Evolutionary conservation across 1,140 invertebrate genomes (phyloP).

Genomic region (Drosophila obscura): DNA sequence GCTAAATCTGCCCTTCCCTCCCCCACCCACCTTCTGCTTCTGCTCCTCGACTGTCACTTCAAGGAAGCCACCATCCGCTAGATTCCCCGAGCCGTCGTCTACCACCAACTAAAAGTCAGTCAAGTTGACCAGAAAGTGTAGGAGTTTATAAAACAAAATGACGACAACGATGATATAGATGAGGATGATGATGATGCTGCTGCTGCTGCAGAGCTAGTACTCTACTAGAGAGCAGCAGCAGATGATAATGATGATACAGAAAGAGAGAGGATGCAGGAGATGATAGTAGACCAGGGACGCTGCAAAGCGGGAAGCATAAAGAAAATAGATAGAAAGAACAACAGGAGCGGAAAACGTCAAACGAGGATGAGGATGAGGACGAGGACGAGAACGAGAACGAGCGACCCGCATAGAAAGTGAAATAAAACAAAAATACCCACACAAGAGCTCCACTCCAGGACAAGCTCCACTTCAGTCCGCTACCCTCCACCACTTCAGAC

Average conservation of each 20-base stretch:
- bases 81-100: not conserved
- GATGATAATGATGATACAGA: slow-evolving; percentile 4
- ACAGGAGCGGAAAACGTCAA: slow-evolving; percentile 11
- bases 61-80: too few species aligned
- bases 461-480: slow-evolving; percentile 1
- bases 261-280: not conserved
- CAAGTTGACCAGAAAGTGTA: slow-evolving; percentile 80
- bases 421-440: slow-evolving; percentile 61
- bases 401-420: slow-evolving; percentile 63
- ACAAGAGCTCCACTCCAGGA: slow-evolving; percentile 10
- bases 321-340: slow-evolving; percentile 59
- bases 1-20: not conserved
- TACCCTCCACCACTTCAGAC: slow-evolving; percentile 1
- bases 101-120: slow-evolving; percentile 74
- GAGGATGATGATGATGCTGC: slow-evolving; percentile 16
- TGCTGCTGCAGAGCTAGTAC: too few species aligned
- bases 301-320: slow-evolving; percentile 59
- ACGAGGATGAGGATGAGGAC: slow-evolving; percentile 1
- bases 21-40: not conserved
- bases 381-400: slow-evolving; percentile 9
- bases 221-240: not conserved
- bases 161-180: slow-evolving; percentile 44
- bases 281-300: slow-evolving; percentile 14
- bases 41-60: not conserved
- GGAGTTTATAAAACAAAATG: slow-evolving; percentile 81